phyloP scores from a whole-genome alignment of 2,113 vertebrate species.

The Sula dactylatra region DNA sequence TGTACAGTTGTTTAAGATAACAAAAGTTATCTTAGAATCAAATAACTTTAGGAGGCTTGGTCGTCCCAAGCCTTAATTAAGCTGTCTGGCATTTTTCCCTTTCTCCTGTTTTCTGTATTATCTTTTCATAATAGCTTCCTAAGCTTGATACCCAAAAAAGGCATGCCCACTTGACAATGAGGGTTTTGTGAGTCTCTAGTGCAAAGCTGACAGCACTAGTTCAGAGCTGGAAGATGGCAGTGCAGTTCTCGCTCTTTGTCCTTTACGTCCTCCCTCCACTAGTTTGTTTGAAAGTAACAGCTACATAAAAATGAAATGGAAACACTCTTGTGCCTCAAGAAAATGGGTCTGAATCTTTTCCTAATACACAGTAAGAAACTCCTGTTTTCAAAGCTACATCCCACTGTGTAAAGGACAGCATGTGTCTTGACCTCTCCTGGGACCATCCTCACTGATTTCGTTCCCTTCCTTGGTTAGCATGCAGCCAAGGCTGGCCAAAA shows the following conservation, averaged over 20 bases:
- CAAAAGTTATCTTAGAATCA: neutral
- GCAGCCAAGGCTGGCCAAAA: neutral
- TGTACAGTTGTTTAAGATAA: too few relatives aligned
- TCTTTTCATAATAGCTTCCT: neutral
- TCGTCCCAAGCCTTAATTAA: neutral
- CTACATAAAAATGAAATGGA: neutral
- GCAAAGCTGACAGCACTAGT: accelerated
- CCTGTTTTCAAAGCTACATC: neutral
- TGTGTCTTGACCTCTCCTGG: neutral
- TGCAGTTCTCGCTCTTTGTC: neutral
- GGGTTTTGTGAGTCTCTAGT: neutral
- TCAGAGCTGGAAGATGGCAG: neutral
- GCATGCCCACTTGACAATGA: neutral
- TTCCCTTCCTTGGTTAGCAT: neutral
- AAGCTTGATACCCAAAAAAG: neutral
- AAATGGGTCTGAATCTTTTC: neutral
- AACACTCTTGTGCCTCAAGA: neutral
- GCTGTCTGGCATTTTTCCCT: neutral
- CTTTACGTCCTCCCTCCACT: neutral
- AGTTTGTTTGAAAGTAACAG: neutral
- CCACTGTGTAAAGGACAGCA: neutral
- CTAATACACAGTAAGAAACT: neutral
- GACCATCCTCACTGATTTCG: neutral
- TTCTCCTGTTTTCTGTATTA: neutral
- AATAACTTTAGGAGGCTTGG: neutral